These are phyloP conservation scores for Hydrochoerus hydrochaeris DNA, from an alignment of 2,113 vertebrate genomes.

Conservation along the genomic window DNA sequence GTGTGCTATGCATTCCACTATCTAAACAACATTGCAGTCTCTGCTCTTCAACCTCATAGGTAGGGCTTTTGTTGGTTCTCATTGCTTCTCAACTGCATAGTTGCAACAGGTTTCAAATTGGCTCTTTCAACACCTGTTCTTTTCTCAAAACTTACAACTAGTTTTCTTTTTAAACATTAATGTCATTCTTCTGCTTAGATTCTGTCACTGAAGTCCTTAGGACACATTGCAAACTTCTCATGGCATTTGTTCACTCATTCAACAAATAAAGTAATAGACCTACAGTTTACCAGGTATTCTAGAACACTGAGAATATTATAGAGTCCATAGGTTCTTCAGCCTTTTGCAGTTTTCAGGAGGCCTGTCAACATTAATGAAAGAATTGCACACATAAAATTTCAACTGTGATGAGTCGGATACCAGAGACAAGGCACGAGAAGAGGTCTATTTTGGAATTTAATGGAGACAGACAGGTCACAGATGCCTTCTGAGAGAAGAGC, in stretches of 20 bases:
- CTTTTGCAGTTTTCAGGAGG: neutral
- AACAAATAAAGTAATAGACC: neutral
- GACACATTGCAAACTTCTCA: neutral
- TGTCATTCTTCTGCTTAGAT: neutral
- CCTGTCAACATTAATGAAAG: neutral
- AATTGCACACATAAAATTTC: neutral
- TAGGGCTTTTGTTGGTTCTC: neutral
- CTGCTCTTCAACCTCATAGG: neutral
- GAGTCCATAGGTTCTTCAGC: neutral
- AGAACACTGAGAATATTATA: neutral
- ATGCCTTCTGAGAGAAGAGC: neutral
- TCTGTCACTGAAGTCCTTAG: neutral
- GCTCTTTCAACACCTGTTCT: neutral
- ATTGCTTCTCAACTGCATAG: neutral
- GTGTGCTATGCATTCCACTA: neutral
- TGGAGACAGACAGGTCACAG: neutral
- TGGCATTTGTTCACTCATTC: neutral
- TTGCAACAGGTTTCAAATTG: neutral
- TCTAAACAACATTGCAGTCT: neutral
- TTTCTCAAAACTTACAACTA: neutral
- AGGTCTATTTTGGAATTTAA: neutral
- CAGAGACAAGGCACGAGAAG: neutral
- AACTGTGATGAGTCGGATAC: neutral
- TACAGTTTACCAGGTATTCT: neutral
- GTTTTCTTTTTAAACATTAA: neutral